These are phyloP conservation scores for Alaudala cheleensis DNA, from an alignment of 2,113 vertebrate species.

Conservation along the genomic window DNA sequence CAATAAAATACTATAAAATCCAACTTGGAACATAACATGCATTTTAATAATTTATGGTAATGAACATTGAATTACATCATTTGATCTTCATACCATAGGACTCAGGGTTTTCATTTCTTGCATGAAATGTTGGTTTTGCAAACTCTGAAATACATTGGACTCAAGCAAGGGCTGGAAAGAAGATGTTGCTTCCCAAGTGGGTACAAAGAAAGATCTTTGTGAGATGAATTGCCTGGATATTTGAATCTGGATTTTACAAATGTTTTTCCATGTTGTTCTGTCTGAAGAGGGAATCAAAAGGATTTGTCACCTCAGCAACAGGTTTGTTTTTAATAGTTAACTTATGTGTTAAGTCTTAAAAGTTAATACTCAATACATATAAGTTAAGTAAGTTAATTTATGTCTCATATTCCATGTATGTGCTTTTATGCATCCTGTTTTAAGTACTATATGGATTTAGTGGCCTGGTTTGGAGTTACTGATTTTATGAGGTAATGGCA, in stretches of 20 bases:
- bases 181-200: neutral
- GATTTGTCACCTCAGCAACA: neutral
- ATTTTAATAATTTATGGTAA: neutral
- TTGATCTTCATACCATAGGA: neutral
- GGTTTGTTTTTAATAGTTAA: neutral
- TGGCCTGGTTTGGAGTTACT: neutral
- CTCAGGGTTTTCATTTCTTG: neutral
- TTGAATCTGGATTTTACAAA: neutral
- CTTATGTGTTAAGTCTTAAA: too few species aligned
- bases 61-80: neutral
- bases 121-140: neutral
- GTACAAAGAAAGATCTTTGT: neutral
- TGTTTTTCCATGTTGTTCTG: neutral
- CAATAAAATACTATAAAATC: neutral
- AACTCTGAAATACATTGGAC: neutral
- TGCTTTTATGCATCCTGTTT: neutral
- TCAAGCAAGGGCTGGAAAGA: neutral
- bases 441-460: neutral
- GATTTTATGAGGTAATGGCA: neutral
- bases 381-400: too few species aligned
- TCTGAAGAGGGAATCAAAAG: neutral
- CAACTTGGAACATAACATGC: neutral
- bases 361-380: too few species aligned
- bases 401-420: neutral
- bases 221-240: neutral